Base-by-base conservation (phyloP, 2,113 vertebrate genomes). In the Cryptotis parvus region DNA sequence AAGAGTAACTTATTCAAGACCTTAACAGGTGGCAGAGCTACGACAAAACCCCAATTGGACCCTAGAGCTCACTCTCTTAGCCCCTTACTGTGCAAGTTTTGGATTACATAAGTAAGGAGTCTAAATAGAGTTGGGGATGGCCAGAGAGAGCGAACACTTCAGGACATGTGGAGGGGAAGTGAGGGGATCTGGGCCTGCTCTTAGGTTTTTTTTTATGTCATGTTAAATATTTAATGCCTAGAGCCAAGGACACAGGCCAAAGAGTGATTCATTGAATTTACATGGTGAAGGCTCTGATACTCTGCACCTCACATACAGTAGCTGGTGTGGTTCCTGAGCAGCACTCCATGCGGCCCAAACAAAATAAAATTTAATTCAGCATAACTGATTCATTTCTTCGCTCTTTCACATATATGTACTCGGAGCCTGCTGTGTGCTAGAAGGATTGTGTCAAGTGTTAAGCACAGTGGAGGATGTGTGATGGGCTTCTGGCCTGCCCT, bases 21-120 rank as follows among this genome's bases (percentile, higher is more conserved):
- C 41, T 93, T 70, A 74, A 84, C 12, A 93, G 79, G 39, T 49
- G 79, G 37, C 82, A 93, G 35, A 68, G 29, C 88, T 90, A 65
- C 94, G 55, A 91, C 41, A 91, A 90, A 87, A 6, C 24, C 9
- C 61, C 35, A 5, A 18, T 63, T 76, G 22, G 4, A 76, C 45
- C 11, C 14, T 39, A 68, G 24, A 78, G 45, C 26, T 72, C 58
- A 85, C 84, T 77, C 81, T 69, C 61, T 39, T 61, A 70, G 8
- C 61, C 9, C 65, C 55, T 37, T 93, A 52, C 27, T 49, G 24
- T 73, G 8, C 10, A 49, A 43, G 26, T 27, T 61, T 88, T 65
- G 27, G n/a, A n/a, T 31, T 63, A 89, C 18, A 58, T 37, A 61
- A 84, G 66, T 26, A 86, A 76, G 81, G 68, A 6, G 66, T 86